Evolutionary conservation across 2,113 vertebrate species (phyloP), one percentile per base, ranked within the genome.

Genomic region (Melanerpes aurifrons): DNA sequence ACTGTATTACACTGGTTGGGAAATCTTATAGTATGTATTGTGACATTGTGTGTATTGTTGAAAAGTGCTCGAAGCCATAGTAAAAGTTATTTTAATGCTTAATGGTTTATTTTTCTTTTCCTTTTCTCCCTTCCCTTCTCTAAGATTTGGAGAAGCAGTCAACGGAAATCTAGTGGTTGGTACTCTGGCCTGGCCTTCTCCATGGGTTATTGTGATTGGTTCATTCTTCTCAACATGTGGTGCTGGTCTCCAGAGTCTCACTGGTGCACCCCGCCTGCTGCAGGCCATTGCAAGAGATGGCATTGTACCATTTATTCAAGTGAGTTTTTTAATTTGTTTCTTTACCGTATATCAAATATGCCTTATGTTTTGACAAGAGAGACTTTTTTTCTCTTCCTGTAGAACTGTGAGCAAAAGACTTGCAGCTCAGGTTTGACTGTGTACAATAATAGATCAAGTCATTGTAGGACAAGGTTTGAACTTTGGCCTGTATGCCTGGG

Each of bases 201-300:
- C 99, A 1, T 99, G 99, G 99, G 99, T 99, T 37, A 99, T 99
- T 47, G 98, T 99, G 86, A 99, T 99, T 12, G 99, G 99, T 70
- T 99, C 99, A 0, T 99, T 99, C 96, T 99, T 99, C 95, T 99
- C 99, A 87, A 99, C 99, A 18, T 99, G 99, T 8, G 99, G 99
- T 9, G 99, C 99, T 1, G 99, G 99, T 66, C 98, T 99, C 3
- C 99, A 99, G 97, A 99, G 99, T 83, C 97, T 99, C 76, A 99
- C 99, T 0, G 99, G 99, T 7, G 99, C 99, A 2, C 99, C 99
- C 1, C 98, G 99, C 8, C 97, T 99, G 54, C 92, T 99, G 86
- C 99, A 99, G 97, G 99, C 99, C 94, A 99, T 99, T 7, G 99
- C 99, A 53, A 98, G 99, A 8, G 99, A 99, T 7, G 98, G 99